Evolutionary conservation across 2,888 invertebrate genomes (phyloP).

Genomic region (Agonopterix arenella): DNA sequence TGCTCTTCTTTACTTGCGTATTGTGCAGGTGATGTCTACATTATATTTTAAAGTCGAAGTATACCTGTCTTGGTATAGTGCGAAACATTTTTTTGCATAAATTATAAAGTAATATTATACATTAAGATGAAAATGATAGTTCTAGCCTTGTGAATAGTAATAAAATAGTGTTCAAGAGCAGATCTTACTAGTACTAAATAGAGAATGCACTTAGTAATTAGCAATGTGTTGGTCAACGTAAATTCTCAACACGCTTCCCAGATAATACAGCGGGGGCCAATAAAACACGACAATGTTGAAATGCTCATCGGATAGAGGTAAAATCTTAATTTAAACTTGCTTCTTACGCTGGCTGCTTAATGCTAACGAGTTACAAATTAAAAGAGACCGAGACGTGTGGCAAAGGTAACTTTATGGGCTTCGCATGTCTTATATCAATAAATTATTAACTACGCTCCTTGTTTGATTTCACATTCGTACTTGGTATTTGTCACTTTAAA

Average conservation of each 20-base stretch:
- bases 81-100: too few species aligned
- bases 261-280: constrained; percentile 26
- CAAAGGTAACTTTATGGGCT: constrained; percentile 75
- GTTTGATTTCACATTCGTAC: constrained; percentile 68
- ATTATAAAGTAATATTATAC: too few species aligned
- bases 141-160: too few species aligned
- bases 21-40: too few species aligned
- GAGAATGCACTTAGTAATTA: not conserved
- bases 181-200: not conserved
- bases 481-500: constrained; percentile 46
- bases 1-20: too few species aligned
- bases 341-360: constrained; percentile 41
- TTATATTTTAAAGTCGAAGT: too few species aligned
- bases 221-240: constrained; percentile 20
- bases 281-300: constrained; percentile 36
- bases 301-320: constrained; percentile 32
- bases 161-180: too few species aligned
- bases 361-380: constrained; percentile 75
- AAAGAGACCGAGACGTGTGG: constrained; percentile 71
- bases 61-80: too few species aligned
- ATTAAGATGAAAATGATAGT: too few species aligned
- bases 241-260: constrained; percentile 24
- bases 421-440: constrained; percentile 77
- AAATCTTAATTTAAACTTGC: constrained; percentile 61
- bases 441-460: constrained; percentile 74